Conservation (phyloP, 2,888 invertebrate genomes). For the Caenorhabditis zanzibari region DNA sequence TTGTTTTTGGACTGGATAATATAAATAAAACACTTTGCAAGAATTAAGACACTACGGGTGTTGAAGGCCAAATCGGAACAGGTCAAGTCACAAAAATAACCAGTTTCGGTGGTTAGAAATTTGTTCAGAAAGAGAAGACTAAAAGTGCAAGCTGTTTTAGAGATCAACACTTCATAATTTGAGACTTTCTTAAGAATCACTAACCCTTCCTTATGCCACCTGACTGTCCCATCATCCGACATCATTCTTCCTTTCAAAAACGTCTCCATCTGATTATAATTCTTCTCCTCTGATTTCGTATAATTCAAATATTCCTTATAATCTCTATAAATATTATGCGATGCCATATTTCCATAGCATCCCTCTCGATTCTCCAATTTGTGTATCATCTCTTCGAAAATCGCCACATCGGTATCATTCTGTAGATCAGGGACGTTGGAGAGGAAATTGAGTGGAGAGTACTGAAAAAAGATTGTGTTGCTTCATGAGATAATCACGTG, state of each 20-base stretch:
- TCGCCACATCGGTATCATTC: conserved; percentile 63
- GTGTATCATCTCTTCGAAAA: conserved; percentile 71
- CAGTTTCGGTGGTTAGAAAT: background rate
- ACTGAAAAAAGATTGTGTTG: conserved; percentile 61
- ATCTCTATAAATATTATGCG: conserved; percentile 74
- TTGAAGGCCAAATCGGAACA: conserved; percentile 28
- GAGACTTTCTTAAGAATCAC: background rate
- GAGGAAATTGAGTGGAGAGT: conserved; percentile 79
- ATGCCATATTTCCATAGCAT: conserved; percentile 69
- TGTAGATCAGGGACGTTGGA: conserved; percentile 74
- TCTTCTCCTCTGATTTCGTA: conserved; percentile 21
- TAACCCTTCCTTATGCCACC: conserved; percentile 65
- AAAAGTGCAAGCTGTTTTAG: conserved; percentile 6
- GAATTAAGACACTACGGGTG: conserved; percentile 9
- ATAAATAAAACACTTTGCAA: conserved; percentile 1
- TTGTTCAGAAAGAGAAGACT: background rate
- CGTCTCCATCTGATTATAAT: conserved; percentile 58
- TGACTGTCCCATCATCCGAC: conserved; percentile 71
- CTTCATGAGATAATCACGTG: conserved; percentile 26
- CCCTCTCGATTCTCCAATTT: conserved; percentile 70
- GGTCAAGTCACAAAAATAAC: conserved; percentile 16
- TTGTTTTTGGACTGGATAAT: background rate
- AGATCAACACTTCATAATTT: background rate
- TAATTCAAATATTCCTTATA: conserved; percentile 65
- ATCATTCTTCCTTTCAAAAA: conserved; percentile 69